A percentile compares a stretch with the other conserved stretches of the same genome.
phyloP scores from a whole-genome alignment of 1,140 invertebrate species.

The Eciton burchellii region DNA sequence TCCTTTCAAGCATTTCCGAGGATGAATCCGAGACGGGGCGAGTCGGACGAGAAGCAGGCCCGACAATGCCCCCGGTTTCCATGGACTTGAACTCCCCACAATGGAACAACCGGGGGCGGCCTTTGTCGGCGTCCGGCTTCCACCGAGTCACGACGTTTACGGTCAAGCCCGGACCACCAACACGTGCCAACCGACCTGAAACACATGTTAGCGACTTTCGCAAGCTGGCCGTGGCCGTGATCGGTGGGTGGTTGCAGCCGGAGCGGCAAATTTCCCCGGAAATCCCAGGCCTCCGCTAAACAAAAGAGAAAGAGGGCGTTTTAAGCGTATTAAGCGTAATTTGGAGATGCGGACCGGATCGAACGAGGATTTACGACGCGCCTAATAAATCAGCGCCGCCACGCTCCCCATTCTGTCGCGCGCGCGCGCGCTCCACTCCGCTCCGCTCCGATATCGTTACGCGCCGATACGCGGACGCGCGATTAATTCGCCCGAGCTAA shows the following conservation, averaged over 20 bases:
- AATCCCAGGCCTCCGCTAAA: neutral
- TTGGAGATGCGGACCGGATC: neutral
- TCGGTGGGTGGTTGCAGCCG: neutral
- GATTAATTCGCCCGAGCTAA: constrained; percentile 20
- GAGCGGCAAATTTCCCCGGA: neutral
- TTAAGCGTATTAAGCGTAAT: too few species aligned
- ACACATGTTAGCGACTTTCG: constrained; percentile 80
- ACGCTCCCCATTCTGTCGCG: too few species aligned
- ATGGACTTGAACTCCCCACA: constrained; percentile 73
- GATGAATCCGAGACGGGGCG: constrained; percentile 75
- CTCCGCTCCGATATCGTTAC: neutral
- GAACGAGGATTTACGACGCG: neutral
- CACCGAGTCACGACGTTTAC: constrained; percentile 68
- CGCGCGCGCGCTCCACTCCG: too few species aligned
- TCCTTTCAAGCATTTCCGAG: constrained; percentile 47
- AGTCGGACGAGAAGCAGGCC: constrained; percentile 74
- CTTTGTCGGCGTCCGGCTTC: constrained; percentile 80
- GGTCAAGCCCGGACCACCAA: constrained; percentile 79
- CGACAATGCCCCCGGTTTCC: constrained; percentile 78
- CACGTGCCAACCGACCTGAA: constrained; percentile 76
- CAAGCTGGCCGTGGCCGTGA: constrained; percentile 59
- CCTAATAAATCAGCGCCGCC: neutral
- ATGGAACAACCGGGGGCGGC: constrained; percentile 73
- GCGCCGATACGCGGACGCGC: neutral
- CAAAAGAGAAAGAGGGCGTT: too few species aligned